Conservation (phyloP, 2,797 vertebrate genomes). For the Kryptopterus vitreolus region DNA sequence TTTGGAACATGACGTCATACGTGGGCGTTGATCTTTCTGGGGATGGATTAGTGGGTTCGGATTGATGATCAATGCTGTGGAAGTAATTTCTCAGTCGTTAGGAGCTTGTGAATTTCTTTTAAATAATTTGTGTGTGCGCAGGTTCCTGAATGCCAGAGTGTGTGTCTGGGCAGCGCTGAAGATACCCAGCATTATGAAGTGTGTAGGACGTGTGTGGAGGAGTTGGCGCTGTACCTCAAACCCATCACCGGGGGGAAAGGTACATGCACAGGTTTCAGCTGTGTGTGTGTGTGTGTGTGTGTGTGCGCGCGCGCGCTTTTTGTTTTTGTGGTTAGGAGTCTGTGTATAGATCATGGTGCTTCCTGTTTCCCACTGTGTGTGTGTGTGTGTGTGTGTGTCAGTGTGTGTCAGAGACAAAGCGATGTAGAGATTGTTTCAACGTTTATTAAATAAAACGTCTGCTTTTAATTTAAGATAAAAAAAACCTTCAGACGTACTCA, state of each 20-base stretch:
- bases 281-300: constrained; percentile 14
- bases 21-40: neutral
- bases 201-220: constrained; percentile 89
- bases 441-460: neutral
- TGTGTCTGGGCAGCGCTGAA: constrained; percentile 83
- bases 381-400: constrained; percentile 39
- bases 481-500: too few relatives aligned
- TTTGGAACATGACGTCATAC: neutral
- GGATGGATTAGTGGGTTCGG: neutral
- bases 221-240: constrained; percentile 93
- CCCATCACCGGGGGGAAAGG: constrained; percentile 90
- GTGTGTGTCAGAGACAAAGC: constrained; percentile 28
- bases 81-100: too few relatives aligned
- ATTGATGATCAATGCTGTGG: neutral
- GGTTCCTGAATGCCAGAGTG: constrained; percentile 85
- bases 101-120: neutral
- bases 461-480: neutral
- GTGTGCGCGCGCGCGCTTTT: neutral
- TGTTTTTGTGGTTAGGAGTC: constrained; percentile 18
- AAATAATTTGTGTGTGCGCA: constrained; percentile 54
- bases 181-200: constrained; percentile 91
- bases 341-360: constrained; percentile 37
- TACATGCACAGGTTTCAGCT: constrained; percentile 57
- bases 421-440: constrained; percentile 1
- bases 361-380: constrained; percentile 55